These are phyloP conservation scores for Eunapius fragilis DNA, from an alignment of 37 sponge, comb jelly and placozoan species.

Conservation along the genomic window DNA sequence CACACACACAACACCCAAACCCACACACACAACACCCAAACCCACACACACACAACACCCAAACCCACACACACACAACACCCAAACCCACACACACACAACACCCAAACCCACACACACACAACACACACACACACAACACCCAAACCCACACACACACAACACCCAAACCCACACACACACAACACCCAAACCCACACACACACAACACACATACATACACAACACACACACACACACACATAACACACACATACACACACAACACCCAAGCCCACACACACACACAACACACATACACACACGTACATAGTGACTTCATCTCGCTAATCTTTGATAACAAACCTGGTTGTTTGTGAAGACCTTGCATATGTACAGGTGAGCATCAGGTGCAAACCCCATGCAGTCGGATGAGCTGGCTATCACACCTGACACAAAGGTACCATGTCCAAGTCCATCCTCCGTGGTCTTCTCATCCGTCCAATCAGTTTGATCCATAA, in stretches of 20 bases:
- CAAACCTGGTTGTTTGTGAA: constrained; percentile 92
- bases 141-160: constrained; percentile 14
- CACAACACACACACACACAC: no score
- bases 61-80: no score
- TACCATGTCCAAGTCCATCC: constrained; percentile 97
- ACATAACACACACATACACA: no score
- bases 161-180: no score
- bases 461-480: constrained; percentile 95
- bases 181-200: not conserved
- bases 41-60: not conserved
- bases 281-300: no score
- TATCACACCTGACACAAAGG: constrained; percentile 99
- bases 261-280: no score
- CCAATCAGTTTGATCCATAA: constrained; percentile 92
- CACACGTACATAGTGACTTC: not conserved
- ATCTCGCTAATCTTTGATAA: not conserved
- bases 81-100: not conserved
- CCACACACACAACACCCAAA: not conserved
- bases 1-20: constrained; percentile 2
- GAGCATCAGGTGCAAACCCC: constrained; percentile 97
- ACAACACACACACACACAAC: not conserved
- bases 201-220: no score
- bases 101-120: constrained; percentile 2
- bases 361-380: constrained; percentile 91
- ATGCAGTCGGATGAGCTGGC: constrained; percentile 95